phyloP scores from a whole-genome alignment of 2,888 invertebrate genomes.

The Muschampia staudingeri region DNA sequence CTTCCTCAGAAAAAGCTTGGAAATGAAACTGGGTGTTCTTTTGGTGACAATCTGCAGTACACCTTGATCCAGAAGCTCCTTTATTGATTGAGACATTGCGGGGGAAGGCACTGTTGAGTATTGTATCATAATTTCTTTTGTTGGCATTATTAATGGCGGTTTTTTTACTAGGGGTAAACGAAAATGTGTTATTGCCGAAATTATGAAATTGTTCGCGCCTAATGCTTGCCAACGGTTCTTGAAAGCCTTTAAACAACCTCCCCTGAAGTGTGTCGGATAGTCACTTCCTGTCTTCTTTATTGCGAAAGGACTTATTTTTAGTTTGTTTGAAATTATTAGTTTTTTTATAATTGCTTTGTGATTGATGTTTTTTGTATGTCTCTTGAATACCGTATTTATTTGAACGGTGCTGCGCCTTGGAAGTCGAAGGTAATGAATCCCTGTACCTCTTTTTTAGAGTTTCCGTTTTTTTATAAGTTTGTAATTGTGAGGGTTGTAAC shows the following conservation, averaged over 20 bases:
- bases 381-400: neutral
- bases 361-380: too few relatives aligned
- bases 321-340: slow-evolving; percentile 12
- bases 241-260: neutral
- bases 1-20: slow-evolving; percentile 42
- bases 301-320: slow-evolving; percentile 6
- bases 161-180: slow-evolving; percentile 4
- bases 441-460: neutral
- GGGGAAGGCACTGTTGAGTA: neutral
- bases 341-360: neutral
- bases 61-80: neutral
- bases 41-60: slow-evolving; percentile 39
- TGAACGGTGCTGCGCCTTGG: neutral
- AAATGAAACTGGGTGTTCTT: slow-evolving; percentile 47
- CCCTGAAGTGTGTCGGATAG: slow-evolving; percentile 15
- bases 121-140: neutral
- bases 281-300: neutral
- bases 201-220: slow-evolving; percentile 19
- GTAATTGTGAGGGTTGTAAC: neutral
- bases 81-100: neutral
- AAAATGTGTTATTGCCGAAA: slow-evolving; percentile 35
- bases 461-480: neutral
- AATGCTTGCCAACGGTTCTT: slow-evolving; percentile 7
- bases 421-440: neutral
- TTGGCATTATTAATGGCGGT: slow-evolving; percentile 11